Base-by-base conservation (phyloP, 1,140 invertebrate genomes). In the Cepaea nemoralis region DNA sequence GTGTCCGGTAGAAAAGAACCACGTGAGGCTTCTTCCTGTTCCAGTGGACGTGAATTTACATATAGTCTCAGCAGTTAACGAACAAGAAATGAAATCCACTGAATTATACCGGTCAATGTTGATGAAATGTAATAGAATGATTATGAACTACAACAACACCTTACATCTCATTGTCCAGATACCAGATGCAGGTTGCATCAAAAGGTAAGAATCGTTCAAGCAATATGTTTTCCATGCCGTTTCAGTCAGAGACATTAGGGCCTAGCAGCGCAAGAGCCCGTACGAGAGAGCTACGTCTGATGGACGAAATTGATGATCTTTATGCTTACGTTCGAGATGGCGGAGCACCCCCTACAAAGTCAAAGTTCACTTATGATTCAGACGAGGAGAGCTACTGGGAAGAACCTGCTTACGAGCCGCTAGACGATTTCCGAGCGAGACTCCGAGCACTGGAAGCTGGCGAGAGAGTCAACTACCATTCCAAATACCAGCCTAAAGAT, bases 231-330 rank as follows among this genome's bases (percentile, higher is more conserved):
- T 88, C 87, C 22, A 37, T 74, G 3, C 83, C 86, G 0, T 70
- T 81, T 31, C 71, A 70, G 14, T 31, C 66, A 12, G 67, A 76
- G 75, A 86, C 91, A 80, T 92, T 93, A 77, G 92, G 93, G 83
- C 92, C 50, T 39, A 67, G 78, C 19, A 63, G 55, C 50, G 73
- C 55, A 35, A 80, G 48, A 66, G 39, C 88, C 14, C 88, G 86
- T 59, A 87, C 84, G 24, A 85, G 86, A 77, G 90, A 91, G 82
- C 96, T 98, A 85, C 81, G 87, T 39, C 84, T 90, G 27, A 97
- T 98, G 91, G 96, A 98, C 86, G 97, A 99, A 92, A 97, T 98
- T 84, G 97, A 99, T 92, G 96, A 98, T 91, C 97, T 99, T 81
- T 99, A 99, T 90, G 96, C 97, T 89, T 98, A 98, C 89, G 96